Conservation (phyloP, 2,797 vertebrate genomes). For the Hemibagrus guttatus region DNA sequence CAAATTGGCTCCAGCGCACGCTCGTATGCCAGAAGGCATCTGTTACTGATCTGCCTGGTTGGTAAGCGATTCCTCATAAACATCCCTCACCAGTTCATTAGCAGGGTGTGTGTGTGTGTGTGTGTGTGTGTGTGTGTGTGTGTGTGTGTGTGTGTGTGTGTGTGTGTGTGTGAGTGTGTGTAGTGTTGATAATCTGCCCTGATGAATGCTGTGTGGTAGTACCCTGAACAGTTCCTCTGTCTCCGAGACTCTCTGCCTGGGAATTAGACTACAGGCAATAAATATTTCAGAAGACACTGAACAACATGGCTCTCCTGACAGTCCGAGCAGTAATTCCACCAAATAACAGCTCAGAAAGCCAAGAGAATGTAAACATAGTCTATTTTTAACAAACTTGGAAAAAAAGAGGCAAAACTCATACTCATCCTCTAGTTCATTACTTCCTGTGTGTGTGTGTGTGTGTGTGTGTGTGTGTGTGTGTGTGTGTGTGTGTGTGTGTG, state of each 20-base stretch:
- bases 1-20: conserved; percentile 39
- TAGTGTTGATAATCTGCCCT: conserved; percentile 66
- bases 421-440: not conserved
- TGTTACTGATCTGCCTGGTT: conserved; percentile 69
- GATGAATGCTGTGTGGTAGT: conserved; percentile 74
- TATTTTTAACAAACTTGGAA: not conserved
- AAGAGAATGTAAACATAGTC: not conserved
- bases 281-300: conserved; percentile 39
- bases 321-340: not conserved
- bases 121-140: conserved; percentile 51
- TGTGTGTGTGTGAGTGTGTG: conserved; percentile 47
- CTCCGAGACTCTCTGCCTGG: conserved; percentile 56
- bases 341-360: not conserved
- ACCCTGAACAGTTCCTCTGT: conserved; percentile 56
- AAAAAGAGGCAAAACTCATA: not conserved
- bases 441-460: not conserved
- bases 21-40: conserved; percentile 64
- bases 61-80: conserved; percentile 78
- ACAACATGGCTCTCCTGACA: conserved; percentile 6
- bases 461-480: conserved; percentile 21
- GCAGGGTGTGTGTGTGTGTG: conserved; percentile 56
- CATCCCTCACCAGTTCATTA: conserved; percentile 82
- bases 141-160: conserved; percentile 54
- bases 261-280: conserved; percentile 38
- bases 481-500: not conserved